Base-by-base conservation (phyloP, 1,140 invertebrate genomes). In the Drosophila tropicalis region DNA sequence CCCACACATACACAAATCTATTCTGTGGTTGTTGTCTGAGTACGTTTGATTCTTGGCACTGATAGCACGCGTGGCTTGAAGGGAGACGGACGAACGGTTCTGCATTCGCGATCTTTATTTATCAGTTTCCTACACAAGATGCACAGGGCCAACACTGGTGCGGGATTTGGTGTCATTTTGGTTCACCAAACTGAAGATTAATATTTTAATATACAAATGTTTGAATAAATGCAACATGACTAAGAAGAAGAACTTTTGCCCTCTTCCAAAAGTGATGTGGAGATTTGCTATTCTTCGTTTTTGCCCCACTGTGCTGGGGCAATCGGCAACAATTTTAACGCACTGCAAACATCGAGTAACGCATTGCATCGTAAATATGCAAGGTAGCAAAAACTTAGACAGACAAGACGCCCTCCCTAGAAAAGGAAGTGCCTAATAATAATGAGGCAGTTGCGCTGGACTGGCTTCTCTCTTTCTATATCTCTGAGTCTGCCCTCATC, bases 321-420 rank as follows among this genome's bases (percentile, higher is more conserved):
- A 62, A 56, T 78, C 71, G 72, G 44, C 65, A 68, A 58, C 57
- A 70, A 54, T 64, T 47, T 79, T 67, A 87, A 86, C 82, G 70
- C 73, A 73, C 80, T 87, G 70, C 64, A 66, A 85, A 86, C 67
- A 75, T 75, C 60, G 72, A 29, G 6, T 64, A 89, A 89, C 84
- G 77, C 80, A 89, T 89, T 58, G 83, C 76, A 70, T 84, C 84
- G 77, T 89, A 89, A 89, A 89, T 83, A 84, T 84, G 84, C 84
- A 81, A 89, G 84, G 84, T 70, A 89, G 73, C 84, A 89, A 89
- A 89, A 89, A 89, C 60, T 89, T 83, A 80, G 84, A 83, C 84
- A 89, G 80, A 89, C 84, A 89, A 58, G 84, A 87, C 83, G 80
- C 79, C 84, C 79, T 76, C 62, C 55, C 61, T 51, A 82, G 19